These are phyloP conservation scores for Cyprinodon tularosa DNA, from an alignment of 2,113 vertebrate genomes.

Conservation along the genomic window DNA sequence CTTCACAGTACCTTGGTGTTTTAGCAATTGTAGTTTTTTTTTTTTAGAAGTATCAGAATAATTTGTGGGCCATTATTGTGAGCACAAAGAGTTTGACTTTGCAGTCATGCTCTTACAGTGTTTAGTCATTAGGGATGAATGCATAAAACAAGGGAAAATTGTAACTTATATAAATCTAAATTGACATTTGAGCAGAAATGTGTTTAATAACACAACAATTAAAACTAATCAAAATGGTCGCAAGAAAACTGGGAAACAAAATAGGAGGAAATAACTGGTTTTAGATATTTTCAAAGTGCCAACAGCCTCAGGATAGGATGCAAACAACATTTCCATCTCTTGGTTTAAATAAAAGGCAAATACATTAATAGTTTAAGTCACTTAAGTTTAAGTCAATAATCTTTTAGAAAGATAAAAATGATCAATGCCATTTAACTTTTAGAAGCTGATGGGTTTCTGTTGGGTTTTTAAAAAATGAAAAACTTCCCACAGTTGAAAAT, in stretches of 20 bases:
- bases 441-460: not conserved
- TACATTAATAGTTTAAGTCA: not conserved
- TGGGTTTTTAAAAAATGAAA: not conserved
- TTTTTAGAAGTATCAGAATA: not conserved
- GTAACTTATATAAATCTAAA: too few species aligned
- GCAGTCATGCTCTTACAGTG: not conserved
- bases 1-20: not conserved
- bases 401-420: not conserved
- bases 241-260: not conserved
- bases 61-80: not conserved
- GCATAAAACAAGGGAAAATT: not conserved
- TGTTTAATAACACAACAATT: too few species aligned
- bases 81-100: not conserved
- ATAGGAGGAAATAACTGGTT: not conserved
- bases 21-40: not conserved
- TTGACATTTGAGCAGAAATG: too few species aligned
- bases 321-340: not conserved
- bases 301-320: not conserved
- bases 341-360: not conserved
- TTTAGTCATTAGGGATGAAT: not conserved
- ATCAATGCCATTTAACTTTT: not conserved
- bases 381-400: not conserved
- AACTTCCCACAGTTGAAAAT: constrained; percentile 26
- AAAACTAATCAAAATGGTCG: not conserved
- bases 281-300: not conserved